A percentile compares a stretch with the other conserved stretches of the same genome.
Evolutionary conservation across 2,797 vertebrate species (phyloP).

Genomic region (Rhinoraja longicauda): DNA sequence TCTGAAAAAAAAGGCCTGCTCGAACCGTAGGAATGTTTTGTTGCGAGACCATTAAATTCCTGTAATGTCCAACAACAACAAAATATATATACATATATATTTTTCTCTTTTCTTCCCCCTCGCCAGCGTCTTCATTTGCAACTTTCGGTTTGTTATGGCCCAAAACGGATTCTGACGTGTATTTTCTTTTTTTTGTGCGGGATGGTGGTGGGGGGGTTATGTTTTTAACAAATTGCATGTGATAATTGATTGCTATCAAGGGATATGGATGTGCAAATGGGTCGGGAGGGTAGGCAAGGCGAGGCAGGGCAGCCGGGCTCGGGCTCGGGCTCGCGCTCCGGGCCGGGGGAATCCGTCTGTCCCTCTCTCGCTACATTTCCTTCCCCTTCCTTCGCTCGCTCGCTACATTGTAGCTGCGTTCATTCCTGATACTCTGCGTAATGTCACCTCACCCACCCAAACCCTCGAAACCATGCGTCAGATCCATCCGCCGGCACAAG

Average conservation of each 20-base stretch:
- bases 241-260: not conserved
- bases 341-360: not conserved
- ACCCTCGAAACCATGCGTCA: slow-evolving; percentile 25
- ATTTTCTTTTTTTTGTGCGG: not conserved
- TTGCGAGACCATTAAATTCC: not conserved
- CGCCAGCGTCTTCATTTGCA: not conserved
- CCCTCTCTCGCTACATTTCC: not conserved
- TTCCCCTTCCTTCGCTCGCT: not conserved
- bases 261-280: too few species aligned
- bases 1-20: slow-evolving; percentile 5
- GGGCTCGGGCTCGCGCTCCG: not conserved
- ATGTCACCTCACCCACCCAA: slow-evolving; percentile 34
- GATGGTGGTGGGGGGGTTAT: too few species aligned
- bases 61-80: not conserved
- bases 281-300: too few species aligned
- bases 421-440: slow-evolving; percentile 34
- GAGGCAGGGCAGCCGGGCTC: not conserved
- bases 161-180: not conserved
- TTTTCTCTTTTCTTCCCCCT: not conserved
- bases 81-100: too few species aligned
- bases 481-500: slow-evolving; percentile 32
- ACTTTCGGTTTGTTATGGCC: not conserved
- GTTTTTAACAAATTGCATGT: not conserved
- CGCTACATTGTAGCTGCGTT: slow-evolving; percentile 34
- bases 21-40: slow-evolving; percentile 24